Percentiles rank a stretch among this genome's conserved stretches.
Conservation (phyloP, 2,888 invertebrate genomes). For the Baronia brevicornis region DNA sequence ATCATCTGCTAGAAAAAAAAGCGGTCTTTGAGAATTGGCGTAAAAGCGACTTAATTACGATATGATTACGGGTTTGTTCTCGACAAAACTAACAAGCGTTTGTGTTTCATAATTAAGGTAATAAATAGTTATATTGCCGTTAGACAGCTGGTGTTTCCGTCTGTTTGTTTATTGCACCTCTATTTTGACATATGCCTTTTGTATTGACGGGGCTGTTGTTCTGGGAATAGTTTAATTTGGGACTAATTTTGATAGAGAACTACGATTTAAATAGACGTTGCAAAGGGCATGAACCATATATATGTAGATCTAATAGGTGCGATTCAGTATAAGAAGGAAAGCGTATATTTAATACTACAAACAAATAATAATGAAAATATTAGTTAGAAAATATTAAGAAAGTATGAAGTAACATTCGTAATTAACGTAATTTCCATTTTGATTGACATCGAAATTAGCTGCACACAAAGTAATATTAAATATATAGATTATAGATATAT, state of each 20-base stretch:
- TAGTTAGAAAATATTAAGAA: too few relatives aligned
- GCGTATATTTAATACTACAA: too few relatives aligned
- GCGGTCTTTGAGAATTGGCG: conserved; percentile 54
- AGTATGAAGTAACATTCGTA: too few relatives aligned
- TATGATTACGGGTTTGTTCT: conserved; percentile 67
- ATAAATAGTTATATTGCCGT: conserved; percentile 70
- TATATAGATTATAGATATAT: too few relatives aligned
- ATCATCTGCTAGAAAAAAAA: conserved; percentile 29
- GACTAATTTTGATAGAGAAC: background rate
- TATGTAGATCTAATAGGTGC: conserved; percentile 6
- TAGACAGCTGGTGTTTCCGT: conserved; percentile 54
- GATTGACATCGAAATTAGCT: too few relatives aligned
- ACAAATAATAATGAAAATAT: too few relatives aligned
- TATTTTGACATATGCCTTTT: conserved; percentile 47
- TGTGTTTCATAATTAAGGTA: conserved; percentile 53
- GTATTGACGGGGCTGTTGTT: conserved; percentile 4
- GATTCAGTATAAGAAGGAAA: too few relatives aligned
- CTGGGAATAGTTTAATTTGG: background rate
- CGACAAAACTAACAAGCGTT: conserved; percentile 68
- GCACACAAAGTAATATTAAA: too few relatives aligned
- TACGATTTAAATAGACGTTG: background rate
- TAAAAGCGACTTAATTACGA: conserved; percentile 70
- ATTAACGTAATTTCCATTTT: too few relatives aligned
- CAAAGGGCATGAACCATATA: conserved; percentile 7
- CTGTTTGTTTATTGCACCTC: conserved; percentile 51